Evolutionary conservation across 1,140 invertebrate species (phyloP).

Genomic region (Drosophila murphyi): DNA sequence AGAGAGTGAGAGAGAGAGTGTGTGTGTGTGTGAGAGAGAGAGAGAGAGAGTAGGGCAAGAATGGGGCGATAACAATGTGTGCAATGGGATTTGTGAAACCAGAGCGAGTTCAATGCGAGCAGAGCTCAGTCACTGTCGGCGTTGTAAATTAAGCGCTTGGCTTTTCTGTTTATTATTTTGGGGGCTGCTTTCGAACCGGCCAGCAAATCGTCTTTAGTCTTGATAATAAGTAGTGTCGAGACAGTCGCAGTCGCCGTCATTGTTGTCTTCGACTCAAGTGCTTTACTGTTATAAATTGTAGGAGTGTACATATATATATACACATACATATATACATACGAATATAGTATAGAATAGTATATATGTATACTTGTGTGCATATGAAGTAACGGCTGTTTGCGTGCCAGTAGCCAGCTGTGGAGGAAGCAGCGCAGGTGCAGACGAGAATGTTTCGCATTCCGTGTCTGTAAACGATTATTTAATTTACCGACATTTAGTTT

Average conservation of each 20-base stretch:
- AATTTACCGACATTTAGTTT: conserved; percentile 62
- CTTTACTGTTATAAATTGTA: conserved; percentile 34
- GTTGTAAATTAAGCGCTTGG: conserved; percentile 62
- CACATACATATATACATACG: background rate
- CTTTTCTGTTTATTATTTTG: conserved; percentile 18
- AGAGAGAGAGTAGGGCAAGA: conserved; percentile 7
- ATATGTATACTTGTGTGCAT: background rate
- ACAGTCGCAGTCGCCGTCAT: conserved; percentile 44
- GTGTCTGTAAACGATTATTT: conserved; percentile 64
- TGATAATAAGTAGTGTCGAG: conserved; percentile 61
- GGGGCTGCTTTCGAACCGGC: conserved; percentile 42
- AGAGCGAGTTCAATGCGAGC: conserved; percentile 45
- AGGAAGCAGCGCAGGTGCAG: conserved; percentile 5
- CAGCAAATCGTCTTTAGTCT: conserved; percentile 62
- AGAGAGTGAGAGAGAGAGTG: conserved; percentile 6
- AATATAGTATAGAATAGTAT: background rate
- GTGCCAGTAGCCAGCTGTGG: conserved; percentile 60
- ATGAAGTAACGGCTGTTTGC: conserved; percentile 67
- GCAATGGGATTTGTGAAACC: conserved; percentile 66
- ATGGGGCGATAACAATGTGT: conserved; percentile 47
- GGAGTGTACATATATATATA: conserved; percentile 9
- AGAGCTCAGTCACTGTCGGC: conserved; percentile 27
- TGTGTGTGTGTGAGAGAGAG: no score
- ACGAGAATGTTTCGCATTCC: conserved; percentile 28
- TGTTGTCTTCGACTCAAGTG: conserved; percentile 50